Conservation (phyloP, 1,140 invertebrate genomes). For the Dreissena polymorpha region DNA sequence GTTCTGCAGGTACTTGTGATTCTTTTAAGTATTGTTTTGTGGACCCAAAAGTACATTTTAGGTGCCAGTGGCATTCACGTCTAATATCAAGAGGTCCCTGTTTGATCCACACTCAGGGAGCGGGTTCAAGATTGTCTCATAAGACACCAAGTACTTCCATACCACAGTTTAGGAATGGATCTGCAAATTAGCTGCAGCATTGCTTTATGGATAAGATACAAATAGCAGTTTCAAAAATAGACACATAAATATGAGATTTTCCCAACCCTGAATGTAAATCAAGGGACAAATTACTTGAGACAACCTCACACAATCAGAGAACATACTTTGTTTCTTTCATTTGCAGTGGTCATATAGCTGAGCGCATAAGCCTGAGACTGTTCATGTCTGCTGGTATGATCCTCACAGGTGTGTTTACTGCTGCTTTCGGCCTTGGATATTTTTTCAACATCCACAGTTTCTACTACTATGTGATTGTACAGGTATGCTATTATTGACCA, state of each 20-base stretch:
- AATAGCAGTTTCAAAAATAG: no score
- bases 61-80: neutral
- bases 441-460: slow-evolving; percentile 91
- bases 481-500: slow-evolving; percentile 83
- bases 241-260: no score
- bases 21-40: neutral
- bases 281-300: no score
- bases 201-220: no score
- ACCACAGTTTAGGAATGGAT: no score
- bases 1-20: slow-evolving; percentile 88
- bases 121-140: no score
- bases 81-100: neutral
- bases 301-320: no score
- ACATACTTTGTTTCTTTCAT: neutral
- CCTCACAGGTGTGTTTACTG: slow-evolving; percentile 91
- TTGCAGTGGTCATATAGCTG: slow-evolving; percentile 92
- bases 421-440: slow-evolving; percentile 93
- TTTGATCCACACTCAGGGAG: no score
- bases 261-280: no score
- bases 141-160: no score
- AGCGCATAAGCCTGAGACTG: slow-evolving; percentile 93
- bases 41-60: neutral
- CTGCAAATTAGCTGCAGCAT: no score
- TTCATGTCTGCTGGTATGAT: slow-evolving; percentile 96
- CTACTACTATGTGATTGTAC: slow-evolving; percentile 92